Evolutionary conservation across 2,888 invertebrate species (phyloP).

Genomic region (Rapana venosa): DNA sequence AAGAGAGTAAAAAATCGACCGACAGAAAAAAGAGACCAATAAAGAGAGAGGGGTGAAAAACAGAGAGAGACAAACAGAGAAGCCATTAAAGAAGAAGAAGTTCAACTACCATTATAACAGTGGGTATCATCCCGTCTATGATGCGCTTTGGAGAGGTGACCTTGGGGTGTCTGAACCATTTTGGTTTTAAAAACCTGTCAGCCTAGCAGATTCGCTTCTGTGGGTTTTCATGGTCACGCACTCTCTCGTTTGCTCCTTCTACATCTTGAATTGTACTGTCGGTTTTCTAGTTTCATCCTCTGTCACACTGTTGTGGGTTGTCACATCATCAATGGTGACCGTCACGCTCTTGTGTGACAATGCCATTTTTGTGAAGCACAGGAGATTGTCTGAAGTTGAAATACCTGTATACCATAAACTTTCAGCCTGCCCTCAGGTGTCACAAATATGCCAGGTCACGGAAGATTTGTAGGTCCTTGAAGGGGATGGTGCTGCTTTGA

Average conservation of each 20-base stretch:
- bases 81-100: background rate
- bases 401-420: too few species aligned
- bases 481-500: background rate
- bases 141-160: background rate
- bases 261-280: background rate
- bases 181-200: background rate
- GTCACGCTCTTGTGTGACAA: background rate
- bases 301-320: background rate
- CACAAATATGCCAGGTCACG: background rate
- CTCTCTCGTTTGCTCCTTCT: background rate
- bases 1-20: too few species aligned
- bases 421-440: background rate
- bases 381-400: background rate
- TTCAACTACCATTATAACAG: background rate
- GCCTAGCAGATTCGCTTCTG: background rate
- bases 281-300: background rate
- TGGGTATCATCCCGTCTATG: background rate
- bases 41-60: background rate
- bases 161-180: background rate
- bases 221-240: background rate
- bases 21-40: too few species aligned
- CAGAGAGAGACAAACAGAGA: background rate
- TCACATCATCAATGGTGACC: constrained; percentile 26
- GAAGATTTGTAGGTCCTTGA: background rate
- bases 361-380: constrained; percentile 1